phyloP scores from a whole-genome alignment of 53 echinoderm and acorn worm species.

The Holothuria leucospilota region DNA sequence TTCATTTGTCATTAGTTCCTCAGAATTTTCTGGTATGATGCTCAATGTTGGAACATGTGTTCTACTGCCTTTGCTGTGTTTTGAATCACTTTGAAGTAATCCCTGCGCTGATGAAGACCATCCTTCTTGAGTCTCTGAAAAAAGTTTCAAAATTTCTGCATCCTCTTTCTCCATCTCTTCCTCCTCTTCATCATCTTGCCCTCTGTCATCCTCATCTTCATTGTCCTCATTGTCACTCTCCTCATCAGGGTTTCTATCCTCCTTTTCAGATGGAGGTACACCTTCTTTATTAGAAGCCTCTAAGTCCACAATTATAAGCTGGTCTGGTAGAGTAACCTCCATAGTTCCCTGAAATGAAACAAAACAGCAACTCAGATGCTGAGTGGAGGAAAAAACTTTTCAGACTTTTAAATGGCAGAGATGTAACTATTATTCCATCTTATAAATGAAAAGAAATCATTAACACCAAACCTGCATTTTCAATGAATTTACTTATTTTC shows the following conservation, averaged over 20 bases:
- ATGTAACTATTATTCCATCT: too few species aligned
- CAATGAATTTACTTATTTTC: too few species aligned
- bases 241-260: neutral
- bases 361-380: neutral
- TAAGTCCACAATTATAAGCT: neutral
- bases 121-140: conserved; percentile 6
- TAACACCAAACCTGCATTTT: too few species aligned
- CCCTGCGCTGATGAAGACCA: neutral
- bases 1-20: too few species aligned
- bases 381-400: neutral
- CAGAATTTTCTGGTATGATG: too few species aligned
- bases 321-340: conserved; percentile 12
- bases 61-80: too few species aligned
- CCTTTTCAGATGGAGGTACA: neutral
- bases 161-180: neutral
- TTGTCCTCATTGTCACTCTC: conserved; percentile 15
- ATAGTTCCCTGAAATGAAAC: conserved; percentile 7
- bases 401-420: too few species aligned
- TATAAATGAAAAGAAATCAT: too few species aligned
- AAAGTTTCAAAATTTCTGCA: conserved; percentile 4
- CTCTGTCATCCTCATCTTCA: neutral
- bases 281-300: neutral
- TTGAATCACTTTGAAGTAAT: too few species aligned
- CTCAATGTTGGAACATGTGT: too few species aligned
- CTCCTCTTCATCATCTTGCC: neutral